phyloP scores from a whole-genome alignment of 2,888 invertebrate genomes.

The Acleris cristana region DNA sequence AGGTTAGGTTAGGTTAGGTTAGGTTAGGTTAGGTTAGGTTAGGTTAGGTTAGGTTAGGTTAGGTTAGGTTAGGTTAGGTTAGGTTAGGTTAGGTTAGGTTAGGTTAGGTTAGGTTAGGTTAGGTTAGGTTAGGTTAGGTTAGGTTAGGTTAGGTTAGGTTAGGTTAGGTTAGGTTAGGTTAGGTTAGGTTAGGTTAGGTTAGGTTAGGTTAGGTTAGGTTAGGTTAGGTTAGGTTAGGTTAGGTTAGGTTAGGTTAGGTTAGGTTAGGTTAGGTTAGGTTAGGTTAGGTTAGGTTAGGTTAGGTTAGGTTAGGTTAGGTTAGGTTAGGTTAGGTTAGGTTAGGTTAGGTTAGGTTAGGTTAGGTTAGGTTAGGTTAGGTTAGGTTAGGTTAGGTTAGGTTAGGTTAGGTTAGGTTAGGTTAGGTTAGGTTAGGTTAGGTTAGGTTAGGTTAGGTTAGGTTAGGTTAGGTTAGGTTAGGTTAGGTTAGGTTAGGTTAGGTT shows the following conservation, averaged over 20 bases:
- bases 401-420: slow-evolving; percentile 8
- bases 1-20: slow-evolving; percentile 24
- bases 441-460: slow-evolving; percentile 8
- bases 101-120: slow-evolving; percentile 8
- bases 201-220: slow-evolving; percentile 8
- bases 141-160: slow-evolving; percentile 8
- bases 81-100: slow-evolving; percentile 8
- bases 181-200: slow-evolving; percentile 8
- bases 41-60: slow-evolving; percentile 8
- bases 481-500: slow-evolving; percentile 8
- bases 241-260: slow-evolving; percentile 8
- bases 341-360: slow-evolving; percentile 8
- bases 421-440: slow-evolving; percentile 8
- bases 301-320: slow-evolving; percentile 8
- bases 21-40: background rate
- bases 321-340: slow-evolving; percentile 8
- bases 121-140: slow-evolving; percentile 8
- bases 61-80: slow-evolving; percentile 8
- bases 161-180: slow-evolving; percentile 8
- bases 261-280: slow-evolving; percentile 8
- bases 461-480: slow-evolving; percentile 8
- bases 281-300: slow-evolving; percentile 8
- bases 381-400: slow-evolving; percentile 8
- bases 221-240: slow-evolving; percentile 8
- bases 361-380: slow-evolving; percentile 8